phyloP scores from a whole-genome alignment of 2,113 vertebrate genomes.

The Fregata magnificens region DNA sequence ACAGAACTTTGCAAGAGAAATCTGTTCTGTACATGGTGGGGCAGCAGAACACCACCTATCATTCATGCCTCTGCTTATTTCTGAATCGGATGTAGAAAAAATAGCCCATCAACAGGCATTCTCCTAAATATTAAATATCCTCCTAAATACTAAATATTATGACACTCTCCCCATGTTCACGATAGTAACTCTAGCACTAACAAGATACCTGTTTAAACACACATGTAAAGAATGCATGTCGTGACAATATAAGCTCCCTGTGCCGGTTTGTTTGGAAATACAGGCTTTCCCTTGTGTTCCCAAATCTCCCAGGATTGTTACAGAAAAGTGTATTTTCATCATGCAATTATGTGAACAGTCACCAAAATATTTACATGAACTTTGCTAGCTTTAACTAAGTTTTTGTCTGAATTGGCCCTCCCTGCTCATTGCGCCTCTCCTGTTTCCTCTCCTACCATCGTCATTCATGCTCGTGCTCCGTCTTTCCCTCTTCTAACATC shows the following conservation, averaged over 20 bases:
- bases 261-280: background rate
- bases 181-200: background rate
- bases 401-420: background rate
- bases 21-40: background rate
- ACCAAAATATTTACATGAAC: background rate
- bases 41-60: background rate
- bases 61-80: background rate
- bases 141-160: background rate
- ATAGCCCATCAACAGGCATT: background rate
- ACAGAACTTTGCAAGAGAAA: background rate
- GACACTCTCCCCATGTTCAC: background rate
- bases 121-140: background rate
- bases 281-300: background rate
- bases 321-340: background rate
- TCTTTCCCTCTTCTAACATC: background rate
- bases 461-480: accelerated
- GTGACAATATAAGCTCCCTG: background rate
- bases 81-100: background rate
- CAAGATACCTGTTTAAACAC: background rate
- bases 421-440: background rate
- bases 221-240: background rate
- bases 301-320: background rate
- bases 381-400: background rate
- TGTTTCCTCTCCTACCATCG: background rate
- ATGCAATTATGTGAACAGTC: background rate